A percentile compares a stretch with the other conserved stretches of the same genome.
Conservation (phyloP, 2,797 vertebrate species). For the Galaxias olidus region DNA sequence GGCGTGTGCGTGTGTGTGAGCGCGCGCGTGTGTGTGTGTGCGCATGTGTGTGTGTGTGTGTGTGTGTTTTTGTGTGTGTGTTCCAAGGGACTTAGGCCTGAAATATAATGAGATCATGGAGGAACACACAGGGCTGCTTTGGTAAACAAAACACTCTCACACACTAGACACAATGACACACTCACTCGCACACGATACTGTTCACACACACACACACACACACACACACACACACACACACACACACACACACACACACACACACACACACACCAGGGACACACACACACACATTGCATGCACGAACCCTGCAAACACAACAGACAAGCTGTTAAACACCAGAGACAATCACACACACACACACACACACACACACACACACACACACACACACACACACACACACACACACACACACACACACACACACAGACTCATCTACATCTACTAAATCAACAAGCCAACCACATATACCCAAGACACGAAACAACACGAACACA, state of each 20-base stretch:
- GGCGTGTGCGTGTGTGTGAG: not conserved
- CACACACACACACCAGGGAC: slow-evolving; percentile 1
- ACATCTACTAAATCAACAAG: slow-evolving; percentile 8
- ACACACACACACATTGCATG: slow-evolving; percentile 10
- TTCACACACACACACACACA: too few relatives aligned
- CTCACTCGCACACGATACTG: too few relatives aligned
- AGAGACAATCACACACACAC: too few relatives aligned
- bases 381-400: slow-evolving; percentile 5
- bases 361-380: too few relatives aligned
- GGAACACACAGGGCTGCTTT: not conserved
- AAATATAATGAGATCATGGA: slow-evolving; percentile 8
- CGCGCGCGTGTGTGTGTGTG: not conserved
- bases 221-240: slow-evolving; percentile 15
- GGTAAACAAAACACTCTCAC: slow-evolving; percentile 8
- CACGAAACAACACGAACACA: not conserved
- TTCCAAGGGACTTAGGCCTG: too few relatives aligned
- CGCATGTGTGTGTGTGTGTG: slow-evolving; percentile 13
- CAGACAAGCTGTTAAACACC: too few relatives aligned
- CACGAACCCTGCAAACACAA: too few relatives aligned
- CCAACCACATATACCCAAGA: not conserved
- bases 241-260: slow-evolving; percentile 11
- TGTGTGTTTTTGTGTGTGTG: not conserved
- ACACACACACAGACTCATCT: slow-evolving; percentile 1
- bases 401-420: slow-evolving; percentile 6
- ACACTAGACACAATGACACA: not conserved